Conservation (phyloP, 1,140 invertebrate species). For the Chlorops oryzae region DNA sequence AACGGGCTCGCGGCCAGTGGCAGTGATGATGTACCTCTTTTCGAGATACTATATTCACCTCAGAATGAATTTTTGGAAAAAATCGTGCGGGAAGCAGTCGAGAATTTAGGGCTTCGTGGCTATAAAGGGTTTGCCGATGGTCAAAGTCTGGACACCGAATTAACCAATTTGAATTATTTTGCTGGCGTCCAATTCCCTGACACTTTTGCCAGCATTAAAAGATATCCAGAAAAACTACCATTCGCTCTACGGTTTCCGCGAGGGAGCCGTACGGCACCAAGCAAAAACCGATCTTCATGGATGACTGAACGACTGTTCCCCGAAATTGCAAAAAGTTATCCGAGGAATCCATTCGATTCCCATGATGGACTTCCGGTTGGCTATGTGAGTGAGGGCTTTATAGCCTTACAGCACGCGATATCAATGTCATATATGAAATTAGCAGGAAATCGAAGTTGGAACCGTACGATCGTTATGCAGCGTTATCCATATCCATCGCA, state of each 20-base stretch:
- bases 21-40: too few species aligned
- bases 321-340: neutral
- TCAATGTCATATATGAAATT: constrained; percentile 24
- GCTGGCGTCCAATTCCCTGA: constrained; percentile 17
- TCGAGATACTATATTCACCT: too few species aligned
- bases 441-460: neutral
- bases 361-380: constrained; percentile 31
- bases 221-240: constrained; percentile 4
- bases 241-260: constrained; percentile 22
- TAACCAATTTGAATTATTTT: constrained; percentile 15
- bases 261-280: constrained; percentile 18
- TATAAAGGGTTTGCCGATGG: neutral
- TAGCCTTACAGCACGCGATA: constrained; percentile 53
- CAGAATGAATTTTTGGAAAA: too few species aligned
- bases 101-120: neutral
- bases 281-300: constrained; percentile 2
- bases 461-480: constrained; percentile 9
- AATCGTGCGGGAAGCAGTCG: neutral
- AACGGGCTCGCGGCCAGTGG: too few species aligned
- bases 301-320: neutral
- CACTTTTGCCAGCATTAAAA: neutral
- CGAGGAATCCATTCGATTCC: constrained; percentile 9
- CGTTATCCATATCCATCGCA: constrained; percentile 68
- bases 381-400: constrained; percentile 54
- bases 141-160: constrained; percentile 8